Percentiles rank a stretch among this genome's conserved stretches.
These are phyloP conservation scores for Periophthalmus modestus DNA, from an alignment of 2,113 vertebrate genomes.

Conservation along the genomic window DNA sequence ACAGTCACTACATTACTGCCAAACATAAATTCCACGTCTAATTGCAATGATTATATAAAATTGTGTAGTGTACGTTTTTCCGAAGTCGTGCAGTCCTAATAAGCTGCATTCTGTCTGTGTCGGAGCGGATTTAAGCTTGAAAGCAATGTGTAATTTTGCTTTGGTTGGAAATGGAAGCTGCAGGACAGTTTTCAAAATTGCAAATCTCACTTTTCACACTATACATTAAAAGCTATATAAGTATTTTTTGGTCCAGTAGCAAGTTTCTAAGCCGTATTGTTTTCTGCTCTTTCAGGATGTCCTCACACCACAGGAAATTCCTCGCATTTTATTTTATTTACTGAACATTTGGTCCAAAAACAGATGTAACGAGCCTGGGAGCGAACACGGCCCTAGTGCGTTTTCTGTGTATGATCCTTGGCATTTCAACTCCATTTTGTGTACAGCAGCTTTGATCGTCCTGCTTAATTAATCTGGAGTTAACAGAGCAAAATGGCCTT, in stretches of 20 bases:
- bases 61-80: too few species aligned
- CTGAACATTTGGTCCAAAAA: conserved; percentile 9
- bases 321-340: background rate
- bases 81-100: too few species aligned
- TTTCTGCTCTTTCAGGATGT: conserved; percentile 20
- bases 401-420: conserved; percentile 10
- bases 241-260: background rate
- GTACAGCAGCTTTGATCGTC: conserved; percentile 37
- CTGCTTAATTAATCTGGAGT: conserved; percentile 15
- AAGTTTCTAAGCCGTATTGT: conserved; percentile 11
- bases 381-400: conserved; percentile 2
- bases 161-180: conserved; percentile 26
- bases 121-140: conserved; percentile 16
- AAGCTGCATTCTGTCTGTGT: background rate
- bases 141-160: conserved; percentile 29
- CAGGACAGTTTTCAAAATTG: conserved; percentile 8
- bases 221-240: background rate
- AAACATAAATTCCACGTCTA: too few species aligned
- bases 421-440: conserved; percentile 14
- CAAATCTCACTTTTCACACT: background rate
- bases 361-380: conserved; percentile 17
- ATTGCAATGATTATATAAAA: too few species aligned
- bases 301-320: conserved; percentile 8
- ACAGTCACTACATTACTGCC: too few species aligned
- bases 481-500: conserved; percentile 14